Percentiles rank a stretch among this genome's conserved stretches.
phyloP scores from a whole-genome alignment of 2,797 vertebrate species.

The Spea hammondii region DNA sequence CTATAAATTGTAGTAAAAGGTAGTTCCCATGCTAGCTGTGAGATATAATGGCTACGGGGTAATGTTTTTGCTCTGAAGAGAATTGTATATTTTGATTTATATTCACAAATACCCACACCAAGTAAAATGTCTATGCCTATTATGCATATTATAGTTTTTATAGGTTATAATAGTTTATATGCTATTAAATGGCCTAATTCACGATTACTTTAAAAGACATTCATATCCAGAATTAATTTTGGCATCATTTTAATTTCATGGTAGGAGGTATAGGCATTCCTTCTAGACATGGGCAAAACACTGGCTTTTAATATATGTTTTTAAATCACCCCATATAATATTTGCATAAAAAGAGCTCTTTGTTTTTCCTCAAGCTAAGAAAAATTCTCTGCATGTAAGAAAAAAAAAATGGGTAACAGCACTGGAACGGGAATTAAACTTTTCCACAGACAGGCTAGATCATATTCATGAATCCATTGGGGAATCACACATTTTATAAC shows the following conservation, averaged over 20 bases:
- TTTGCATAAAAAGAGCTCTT: conserved; percentile 55
- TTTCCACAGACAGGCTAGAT: conserved; percentile 28
- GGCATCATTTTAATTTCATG: conserved; percentile 21
- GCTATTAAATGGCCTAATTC: no score
- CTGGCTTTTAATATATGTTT: conserved; percentile 58
- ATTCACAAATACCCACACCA: no score
- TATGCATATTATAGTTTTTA: no score
- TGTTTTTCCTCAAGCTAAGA: conserved; percentile 54
- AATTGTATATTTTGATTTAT: no score
- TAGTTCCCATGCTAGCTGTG: no score
- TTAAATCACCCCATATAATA: conserved; percentile 52
- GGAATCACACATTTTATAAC: conserved; percentile 13
- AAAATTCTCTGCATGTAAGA: conserved; percentile 56
- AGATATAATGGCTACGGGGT: no score
- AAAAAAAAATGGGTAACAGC: conserved; percentile 49
- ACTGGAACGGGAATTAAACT: conserved; percentile 50
- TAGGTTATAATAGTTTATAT: no score
- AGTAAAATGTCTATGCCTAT: no score
- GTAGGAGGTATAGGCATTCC: conserved; percentile 42
- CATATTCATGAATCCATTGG: conserved; percentile 11
- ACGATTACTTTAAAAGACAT: no score
- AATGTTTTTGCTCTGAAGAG: no score
- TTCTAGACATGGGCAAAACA: conserved; percentile 50
- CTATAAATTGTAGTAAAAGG: no score
- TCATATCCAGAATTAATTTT: conserved; percentile 16